Evolutionary conservation across 2,113 vertebrate species (phyloP).

Genomic region (Casuarius casuarius): DNA sequence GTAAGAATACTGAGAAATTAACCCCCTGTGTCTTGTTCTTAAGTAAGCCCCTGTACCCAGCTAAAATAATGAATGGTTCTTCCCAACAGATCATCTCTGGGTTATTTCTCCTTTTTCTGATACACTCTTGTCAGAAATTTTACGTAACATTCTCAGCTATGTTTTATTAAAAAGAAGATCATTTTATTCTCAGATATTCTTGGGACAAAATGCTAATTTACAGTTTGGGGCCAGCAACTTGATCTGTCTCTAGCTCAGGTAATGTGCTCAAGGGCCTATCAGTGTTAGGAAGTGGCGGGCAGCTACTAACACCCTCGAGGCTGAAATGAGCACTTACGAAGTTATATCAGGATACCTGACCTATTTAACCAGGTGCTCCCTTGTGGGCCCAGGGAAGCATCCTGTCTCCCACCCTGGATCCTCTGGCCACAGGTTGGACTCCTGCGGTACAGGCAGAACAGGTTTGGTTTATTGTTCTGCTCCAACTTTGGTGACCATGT

Average conservation of each 20-base stretch:
- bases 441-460: background rate
- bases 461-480: background rate
- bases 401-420: fast-evolving
- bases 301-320: background rate
- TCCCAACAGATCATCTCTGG: background rate
- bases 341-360: background rate
- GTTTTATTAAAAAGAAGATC: background rate
- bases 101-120: background rate
- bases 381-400: background rate
- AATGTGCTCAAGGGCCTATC: background rate
- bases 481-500: background rate
- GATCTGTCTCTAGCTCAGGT: background rate
- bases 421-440: background rate
- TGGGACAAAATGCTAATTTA: background rate
- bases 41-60: background rate
- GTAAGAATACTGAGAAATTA: conserved; percentile 2
- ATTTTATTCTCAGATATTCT: background rate
- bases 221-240: fast-evolving
- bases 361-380: fast-evolving
- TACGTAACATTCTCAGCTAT: background rate
- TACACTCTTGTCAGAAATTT: background rate
- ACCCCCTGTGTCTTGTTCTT: background rate
- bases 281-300: background rate
- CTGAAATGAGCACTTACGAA: background rate
- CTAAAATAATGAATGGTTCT: background rate